Base-by-base conservation (phyloP, 2,797 vertebrate genomes). In the Xyrichtys novacula region DNA sequence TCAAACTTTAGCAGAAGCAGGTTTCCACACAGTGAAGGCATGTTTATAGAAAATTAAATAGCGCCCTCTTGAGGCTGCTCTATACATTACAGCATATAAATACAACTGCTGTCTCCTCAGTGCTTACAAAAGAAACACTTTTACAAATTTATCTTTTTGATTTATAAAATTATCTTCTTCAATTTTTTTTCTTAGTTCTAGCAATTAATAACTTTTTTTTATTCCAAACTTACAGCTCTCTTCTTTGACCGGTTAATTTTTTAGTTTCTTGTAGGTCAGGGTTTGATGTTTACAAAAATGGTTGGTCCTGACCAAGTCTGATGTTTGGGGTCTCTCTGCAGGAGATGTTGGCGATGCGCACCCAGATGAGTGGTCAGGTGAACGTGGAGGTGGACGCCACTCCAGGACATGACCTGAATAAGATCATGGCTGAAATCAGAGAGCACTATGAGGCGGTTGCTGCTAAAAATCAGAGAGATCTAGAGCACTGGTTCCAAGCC, bases 301-400 rank as follows among this genome's bases (percentile, higher is more conserved):
- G 8, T 29, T 10, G 7, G 3, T 32, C 11, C 7, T 32, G 31
- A 10, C 11, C 31, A 4, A 12, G 14, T 12, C 11, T 17, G 17
- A n/a, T 1, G 0, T 36, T 7, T 28, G n/a, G 54, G 0, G 50
- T 26, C 2, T 23, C 17, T 36, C 12, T 66, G 32, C 56, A 96
- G 95, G 95, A 96, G 72, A 92, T 97, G 89, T 69, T 78, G 0
- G 48, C 82, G 1, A 43, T 91, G 46, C 78, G 89, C 0, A n/a
- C 84, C 25, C 94, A 95, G 78, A 86, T 94, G 87, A 84, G 88
- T 0, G 96, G 96, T 0, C 94, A 95, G 16, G 91, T 97, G 64
- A 85, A 90, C 0, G 96, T 97, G 85, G 94, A 96, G 86, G 93
- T 96, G 80, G 94, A 96, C 0, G 93, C 95, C 0, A 85, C 93